phyloP scores from a whole-genome alignment of 2,888 invertebrate genomes.

The Prosapia bicincta region DNA sequence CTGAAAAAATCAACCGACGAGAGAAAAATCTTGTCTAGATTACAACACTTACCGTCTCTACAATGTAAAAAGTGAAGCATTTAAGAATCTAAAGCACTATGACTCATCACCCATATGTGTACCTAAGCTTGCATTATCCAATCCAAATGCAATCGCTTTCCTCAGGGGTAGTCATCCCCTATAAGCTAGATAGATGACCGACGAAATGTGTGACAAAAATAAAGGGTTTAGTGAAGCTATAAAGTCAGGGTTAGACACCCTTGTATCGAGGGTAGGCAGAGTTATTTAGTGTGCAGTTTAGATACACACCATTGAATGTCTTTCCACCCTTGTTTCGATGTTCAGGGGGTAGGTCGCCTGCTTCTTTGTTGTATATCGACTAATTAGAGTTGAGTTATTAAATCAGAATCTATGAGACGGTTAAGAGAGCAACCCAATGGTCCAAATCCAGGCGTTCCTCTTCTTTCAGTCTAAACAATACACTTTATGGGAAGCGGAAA shows the following conservation, averaged over 20 bases:
- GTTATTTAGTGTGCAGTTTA: constrained; percentile 32
- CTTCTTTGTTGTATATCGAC: constrained; percentile 1
- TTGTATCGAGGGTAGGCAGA: constrained; percentile 14
- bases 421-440: neutral
- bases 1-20: too few relatives aligned
- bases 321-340: constrained; percentile 1
- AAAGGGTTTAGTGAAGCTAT: constrained; percentile 28
- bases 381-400: neutral
- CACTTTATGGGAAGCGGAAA: neutral
- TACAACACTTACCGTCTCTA: too few relatives aligned
- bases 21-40: too few relatives aligned
- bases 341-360: constrained; percentile 5
- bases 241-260: constrained; percentile 26
- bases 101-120: constrained; percentile 2
- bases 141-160: neutral
- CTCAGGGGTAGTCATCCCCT: constrained; percentile 4
- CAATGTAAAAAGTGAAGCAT: too few relatives aligned
- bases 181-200: constrained; percentile 28
- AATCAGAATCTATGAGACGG: neutral
- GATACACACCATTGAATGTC: constrained; percentile 26
- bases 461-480: neutral
- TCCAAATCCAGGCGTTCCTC: neutral
- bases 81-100: too few relatives aligned
- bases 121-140: neutral
- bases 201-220: constrained; percentile 29